These are phyloP conservation scores for Channallabes apus DNA, from an alignment of 2,797 vertebrate genomes.

Conservation along the genomic window DNA sequence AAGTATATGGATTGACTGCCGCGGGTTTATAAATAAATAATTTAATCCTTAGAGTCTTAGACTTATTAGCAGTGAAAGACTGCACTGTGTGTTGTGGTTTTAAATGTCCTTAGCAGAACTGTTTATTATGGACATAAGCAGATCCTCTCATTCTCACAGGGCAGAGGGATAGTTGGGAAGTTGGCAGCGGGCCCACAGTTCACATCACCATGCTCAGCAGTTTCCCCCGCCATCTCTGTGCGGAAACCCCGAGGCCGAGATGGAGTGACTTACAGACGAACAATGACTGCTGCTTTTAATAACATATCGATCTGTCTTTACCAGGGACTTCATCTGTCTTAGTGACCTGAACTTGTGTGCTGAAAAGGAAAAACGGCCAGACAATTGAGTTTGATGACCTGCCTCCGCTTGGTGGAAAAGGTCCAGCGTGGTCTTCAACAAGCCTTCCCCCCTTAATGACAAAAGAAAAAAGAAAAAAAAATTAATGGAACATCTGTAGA, in stretches of 20 bases:
- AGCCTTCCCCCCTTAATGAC: conserved; percentile 87
- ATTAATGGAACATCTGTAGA: conserved; percentile 39
- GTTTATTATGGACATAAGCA: conserved; percentile 18
- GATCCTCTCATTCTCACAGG: background rate
- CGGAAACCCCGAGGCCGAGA: conserved; percentile 18
- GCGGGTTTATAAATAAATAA: conserved; percentile 5
- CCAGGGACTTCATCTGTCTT: conserved; percentile 33
- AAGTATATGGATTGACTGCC: background rate
- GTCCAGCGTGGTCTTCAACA: conserved; percentile 95
- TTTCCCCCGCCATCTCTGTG: conserved; percentile 27
- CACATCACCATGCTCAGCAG: conserved; percentile 37
- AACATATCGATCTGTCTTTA: conserved; percentile 58
- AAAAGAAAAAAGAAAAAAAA: conserved; percentile 35
- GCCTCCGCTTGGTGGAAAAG: conserved; percentile 96
- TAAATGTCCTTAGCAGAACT: conserved; percentile 4
- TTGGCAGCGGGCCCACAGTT: conserved; percentile 19
- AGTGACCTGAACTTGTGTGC: conserved; percentile 26
- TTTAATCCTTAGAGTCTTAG: background rate
- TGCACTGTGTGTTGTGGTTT: background rate
- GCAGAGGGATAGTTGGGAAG: conserved; percentile 9
- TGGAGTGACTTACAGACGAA: conserved; percentile 44
- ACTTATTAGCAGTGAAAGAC: conserved; percentile 9
- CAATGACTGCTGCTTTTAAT: conserved; percentile 50
- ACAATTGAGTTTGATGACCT: conserved; percentile 47
- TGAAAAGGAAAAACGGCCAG: conserved; percentile 40